Evolutionary conservation across 2,797 vertebrate genomes (phyloP), one percentile per base, ranked within the genome.

Genomic region (Characodon lateralis): DNA sequence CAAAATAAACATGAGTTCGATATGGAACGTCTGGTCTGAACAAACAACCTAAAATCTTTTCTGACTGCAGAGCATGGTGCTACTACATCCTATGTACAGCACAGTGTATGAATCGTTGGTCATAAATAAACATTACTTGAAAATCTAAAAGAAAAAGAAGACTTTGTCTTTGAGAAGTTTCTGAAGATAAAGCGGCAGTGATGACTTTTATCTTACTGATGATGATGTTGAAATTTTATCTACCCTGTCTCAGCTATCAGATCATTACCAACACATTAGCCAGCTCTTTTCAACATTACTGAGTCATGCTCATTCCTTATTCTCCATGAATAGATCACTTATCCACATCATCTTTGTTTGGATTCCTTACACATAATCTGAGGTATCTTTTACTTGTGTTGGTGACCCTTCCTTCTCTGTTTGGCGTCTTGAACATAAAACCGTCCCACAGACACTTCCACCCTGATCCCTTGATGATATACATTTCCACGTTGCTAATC

Each of bases 391-490:
- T n/a, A 56, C 53, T 28, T 78, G 24, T 53, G 71, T 46, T 68
- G 63, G 71, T 74, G 55, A 58, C 79, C 56, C n/a, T 71, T 26
- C 10, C 14, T 66, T 13, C 22, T 78, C 12, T 56, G n/a, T 89
- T 82, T 77, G 68, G n/a, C 46, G 3, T 48, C 76, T 80, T 88
- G 80, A 87, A 91, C 89, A 92, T 89, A 90, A 87, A 85, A 65
- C 63, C 78, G 63, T 80, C 82, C 85, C 79, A 26, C 55, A 85
- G 83, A 85, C 73, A 13, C 83, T 85, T 79, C 20, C 2, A 80
- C 68, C 61, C 83, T 48, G 73, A 72, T 85, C 70, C 46, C 71
- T 72, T 53, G 76, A 83, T 79, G 71, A 81, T 83, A 59, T 74
- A 72, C 74, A 66, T 78, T 70, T 35, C 76, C 41, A 59, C 12